A percentile compares a stretch with the other conserved stretches of the same genome.
phyloP scores from a whole-genome alignment of 1,140 invertebrate species.

The Sinella curviseta region DNA sequence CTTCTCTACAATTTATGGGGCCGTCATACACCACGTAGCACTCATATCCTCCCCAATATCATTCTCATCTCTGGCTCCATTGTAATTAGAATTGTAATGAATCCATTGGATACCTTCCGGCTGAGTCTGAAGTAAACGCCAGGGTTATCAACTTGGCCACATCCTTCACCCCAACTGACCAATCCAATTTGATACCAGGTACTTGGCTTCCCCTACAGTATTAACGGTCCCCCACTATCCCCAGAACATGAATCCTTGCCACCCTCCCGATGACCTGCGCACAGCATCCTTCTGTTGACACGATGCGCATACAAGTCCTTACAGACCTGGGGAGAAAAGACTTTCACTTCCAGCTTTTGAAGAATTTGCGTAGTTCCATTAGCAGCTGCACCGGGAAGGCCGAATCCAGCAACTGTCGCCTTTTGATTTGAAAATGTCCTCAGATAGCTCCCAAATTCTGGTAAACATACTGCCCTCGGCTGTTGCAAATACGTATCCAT shows the following conservation, averaged over 20 bases:
- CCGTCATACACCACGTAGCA: too few species aligned
- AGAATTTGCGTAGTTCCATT: slow-evolving; percentile 31
- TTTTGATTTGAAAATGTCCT: slow-evolving; percentile 32
- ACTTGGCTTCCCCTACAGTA: slow-evolving; percentile 27
- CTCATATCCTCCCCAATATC: too few species aligned
- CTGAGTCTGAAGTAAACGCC: slow-evolving; percentile 46
- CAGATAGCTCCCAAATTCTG: slow-evolving; percentile 30
- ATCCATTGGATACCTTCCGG: slow-evolving; percentile 45
- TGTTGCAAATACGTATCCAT: too few species aligned
- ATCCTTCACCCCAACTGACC: slow-evolving; percentile 47
- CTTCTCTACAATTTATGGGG: too few species aligned
- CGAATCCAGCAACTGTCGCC: slow-evolving; percentile 40
- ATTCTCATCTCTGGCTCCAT: background rate
- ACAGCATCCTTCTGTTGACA: slow-evolving; percentile 45
- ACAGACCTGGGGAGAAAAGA: slow-evolving; percentile 40
- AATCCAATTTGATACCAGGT: slow-evolving; percentile 43
- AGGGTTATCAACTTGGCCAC: slow-evolving; percentile 39
- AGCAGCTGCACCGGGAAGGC: background rate
- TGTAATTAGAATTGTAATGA: slow-evolving; percentile 36
- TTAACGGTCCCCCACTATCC: slow-evolving; percentile 43
- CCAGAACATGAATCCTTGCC: slow-evolving; percentile 44
- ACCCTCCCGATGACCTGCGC: slow-evolving; percentile 40
- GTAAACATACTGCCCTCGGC: slow-evolving; percentile 37
- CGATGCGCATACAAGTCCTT: slow-evolving; percentile 43
- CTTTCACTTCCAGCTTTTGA: slow-evolving; percentile 44